These are phyloP conservation scores for Polymixis lichenea DNA, from an alignment of 2,888 invertebrate species.

Conservation along the genomic window DNA sequence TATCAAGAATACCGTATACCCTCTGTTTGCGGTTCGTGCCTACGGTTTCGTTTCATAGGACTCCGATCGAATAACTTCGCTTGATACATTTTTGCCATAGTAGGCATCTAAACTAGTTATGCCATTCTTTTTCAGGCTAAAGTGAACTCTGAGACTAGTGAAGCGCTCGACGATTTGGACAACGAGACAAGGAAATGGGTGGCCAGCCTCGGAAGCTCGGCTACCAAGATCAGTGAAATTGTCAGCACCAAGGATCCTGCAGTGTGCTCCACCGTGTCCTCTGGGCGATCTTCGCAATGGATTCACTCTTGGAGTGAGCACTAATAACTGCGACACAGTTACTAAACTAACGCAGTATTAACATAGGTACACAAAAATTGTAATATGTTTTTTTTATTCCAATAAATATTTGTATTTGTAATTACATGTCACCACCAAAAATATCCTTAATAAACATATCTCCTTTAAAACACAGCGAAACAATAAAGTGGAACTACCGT, in stretches of 20 bases:
- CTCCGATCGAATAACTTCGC: background rate
- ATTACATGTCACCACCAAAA: too few relatives aligned
- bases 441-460: background rate
- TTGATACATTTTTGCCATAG: background rate
- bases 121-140: conserved; percentile 90
- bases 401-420: too few relatives aligned
- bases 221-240: conserved; percentile 94
- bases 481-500: background rate
- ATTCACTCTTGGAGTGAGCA: too few relatives aligned
- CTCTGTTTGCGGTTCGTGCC: background rate
- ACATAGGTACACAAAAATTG: too few relatives aligned
- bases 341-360: too few relatives aligned
- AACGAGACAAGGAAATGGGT: conserved; percentile 93
- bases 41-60: too few relatives aligned
- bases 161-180: conserved; percentile 93
- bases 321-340: too few relatives aligned
- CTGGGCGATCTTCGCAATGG: too few relatives aligned
- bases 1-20: background rate
- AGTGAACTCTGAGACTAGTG: conserved; percentile 93
- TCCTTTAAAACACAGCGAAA: background rate
- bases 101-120: background rate
- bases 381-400: too few relatives aligned
- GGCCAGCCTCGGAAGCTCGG: conserved; percentile 91
- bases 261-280: too few relatives aligned
- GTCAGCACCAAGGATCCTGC: conserved; percentile 89